Conservation (phyloP, 2,113 vertebrate species). For the Odocoileus virginianus region DNA sequence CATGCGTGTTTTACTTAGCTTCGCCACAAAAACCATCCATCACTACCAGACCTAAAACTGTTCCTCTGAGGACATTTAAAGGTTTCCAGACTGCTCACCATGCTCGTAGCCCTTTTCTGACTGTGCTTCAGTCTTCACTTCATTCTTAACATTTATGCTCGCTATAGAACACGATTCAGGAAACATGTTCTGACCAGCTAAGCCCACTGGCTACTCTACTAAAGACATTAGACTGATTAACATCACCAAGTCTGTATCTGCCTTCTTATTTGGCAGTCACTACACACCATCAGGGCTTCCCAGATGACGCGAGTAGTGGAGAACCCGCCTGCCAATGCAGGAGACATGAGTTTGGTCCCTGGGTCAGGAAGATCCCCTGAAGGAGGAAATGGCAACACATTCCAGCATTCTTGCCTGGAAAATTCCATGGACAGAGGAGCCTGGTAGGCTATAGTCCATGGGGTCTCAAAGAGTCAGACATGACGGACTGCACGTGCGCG, state of each 20-base stretch:
- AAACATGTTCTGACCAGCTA: neutral
- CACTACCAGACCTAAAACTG: neutral
- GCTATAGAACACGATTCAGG: neutral
- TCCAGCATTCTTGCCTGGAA: neutral
- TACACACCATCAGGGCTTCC: neutral
- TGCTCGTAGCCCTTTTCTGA: neutral
- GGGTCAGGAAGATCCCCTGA: neutral
- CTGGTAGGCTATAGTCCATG: neutral
- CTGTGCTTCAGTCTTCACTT: neutral
- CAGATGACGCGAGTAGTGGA: neutral
- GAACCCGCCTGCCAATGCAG: neutral
- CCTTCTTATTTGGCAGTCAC: neutral
- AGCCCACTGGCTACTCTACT: neutral
- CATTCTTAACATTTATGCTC: neutral
- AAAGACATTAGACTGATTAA: neutral
- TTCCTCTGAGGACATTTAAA: neutral
- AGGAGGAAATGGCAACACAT: neutral
- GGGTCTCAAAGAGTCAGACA: neutral
- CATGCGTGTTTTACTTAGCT: neutral
- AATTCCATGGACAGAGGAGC: neutral
- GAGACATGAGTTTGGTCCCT: neutral
- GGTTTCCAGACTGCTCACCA: neutral
- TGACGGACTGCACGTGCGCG: rapidly evolving
- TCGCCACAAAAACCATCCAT: neutral
- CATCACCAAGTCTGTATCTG: neutral